Conservation (phyloP, 1,140 invertebrate genomes). For the Oedothorax gibbosus region DNA sequence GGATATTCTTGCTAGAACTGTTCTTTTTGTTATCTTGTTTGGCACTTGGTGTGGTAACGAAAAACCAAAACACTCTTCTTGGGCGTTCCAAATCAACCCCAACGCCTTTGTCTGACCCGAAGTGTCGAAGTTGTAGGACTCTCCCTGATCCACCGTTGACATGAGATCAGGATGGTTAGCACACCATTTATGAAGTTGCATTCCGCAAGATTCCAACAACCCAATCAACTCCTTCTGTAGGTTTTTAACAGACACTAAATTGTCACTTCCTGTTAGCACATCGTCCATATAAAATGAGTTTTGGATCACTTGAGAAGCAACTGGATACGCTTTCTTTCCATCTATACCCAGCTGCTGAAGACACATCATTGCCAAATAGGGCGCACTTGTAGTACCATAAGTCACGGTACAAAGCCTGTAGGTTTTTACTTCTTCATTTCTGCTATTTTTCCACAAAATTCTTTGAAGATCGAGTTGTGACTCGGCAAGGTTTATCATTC, state of each 20-base stretch:
- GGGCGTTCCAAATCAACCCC: background rate
- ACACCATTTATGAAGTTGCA: conserved; percentile 64
- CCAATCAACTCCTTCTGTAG: conserved; percentile 37
- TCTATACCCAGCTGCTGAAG: conserved; percentile 64
- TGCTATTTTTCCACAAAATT: conserved; percentile 67
- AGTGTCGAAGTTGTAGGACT: conserved; percentile 63
- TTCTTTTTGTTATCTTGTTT: conserved; percentile 5
- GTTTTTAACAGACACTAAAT: conserved; percentile 54
- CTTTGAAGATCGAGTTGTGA: conserved; percentile 64
- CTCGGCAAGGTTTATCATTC: background rate
- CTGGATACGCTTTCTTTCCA: conserved; percentile 61
- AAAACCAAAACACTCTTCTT: conserved; percentile 10
- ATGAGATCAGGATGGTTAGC: conserved; percentile 5
- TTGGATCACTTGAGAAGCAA: conserved; percentile 48
- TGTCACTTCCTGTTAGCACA: conserved; percentile 60
- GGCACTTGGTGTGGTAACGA: background rate
- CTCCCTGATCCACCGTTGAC: conserved; percentile 63
- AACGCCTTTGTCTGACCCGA: background rate
- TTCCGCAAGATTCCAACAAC: conserved; percentile 54
- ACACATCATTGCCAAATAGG: conserved; percentile 65
- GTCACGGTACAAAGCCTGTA: conserved; percentile 66
- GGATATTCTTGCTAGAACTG: conserved; percentile 53
- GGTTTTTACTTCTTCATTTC: conserved; percentile 64
- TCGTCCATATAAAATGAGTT: conserved; percentile 64
- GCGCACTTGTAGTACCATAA: conserved; percentile 66